Conservation (phyloP, 1,140 invertebrate genomes). For the Eciton burchellii region DNA sequence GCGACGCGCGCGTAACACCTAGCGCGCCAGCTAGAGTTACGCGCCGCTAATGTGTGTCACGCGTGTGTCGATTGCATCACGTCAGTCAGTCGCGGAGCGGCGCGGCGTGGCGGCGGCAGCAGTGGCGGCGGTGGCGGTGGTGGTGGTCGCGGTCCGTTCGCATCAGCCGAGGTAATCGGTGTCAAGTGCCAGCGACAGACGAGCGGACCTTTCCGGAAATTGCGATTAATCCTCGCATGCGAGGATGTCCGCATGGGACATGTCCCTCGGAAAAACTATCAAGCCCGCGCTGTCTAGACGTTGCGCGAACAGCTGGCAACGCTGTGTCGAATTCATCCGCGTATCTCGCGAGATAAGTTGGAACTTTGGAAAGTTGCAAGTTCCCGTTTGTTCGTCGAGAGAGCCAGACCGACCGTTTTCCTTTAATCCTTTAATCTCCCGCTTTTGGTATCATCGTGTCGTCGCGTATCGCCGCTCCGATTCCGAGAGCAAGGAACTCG, state of each 20-base stretch:
- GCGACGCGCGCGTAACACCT: slow-evolving; percentile 69
- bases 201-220: slow-evolving; percentile 64
- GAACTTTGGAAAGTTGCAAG: no score
- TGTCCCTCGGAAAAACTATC: no score
- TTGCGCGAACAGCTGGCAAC: no score
- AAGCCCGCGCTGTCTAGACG: no score
- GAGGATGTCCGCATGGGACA: slow-evolving; percentile 1
- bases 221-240: slow-evolving; percentile 55
- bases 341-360: no score
- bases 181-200: slow-evolving; percentile 56
- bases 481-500: no score
- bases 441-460: no score
- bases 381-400: no score
- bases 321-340: no score
- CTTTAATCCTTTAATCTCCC: no score
- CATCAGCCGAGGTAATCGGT: slow-evolving; percentile 39
- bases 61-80: slow-evolving; percentile 58
- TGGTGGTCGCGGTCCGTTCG: slow-evolving; percentile 7
- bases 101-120: slow-evolving; percentile 8
- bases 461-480: no score
- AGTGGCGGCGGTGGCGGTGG: not conserved
- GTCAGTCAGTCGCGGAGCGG: slow-evolving; percentile 19
- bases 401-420: no score
- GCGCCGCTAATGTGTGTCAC: slow-evolving; percentile 56
- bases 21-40: slow-evolving; percentile 71